Base-by-base conservation (phyloP, 2,888 invertebrate species). In the Eupithecia abbreviata region DNA sequence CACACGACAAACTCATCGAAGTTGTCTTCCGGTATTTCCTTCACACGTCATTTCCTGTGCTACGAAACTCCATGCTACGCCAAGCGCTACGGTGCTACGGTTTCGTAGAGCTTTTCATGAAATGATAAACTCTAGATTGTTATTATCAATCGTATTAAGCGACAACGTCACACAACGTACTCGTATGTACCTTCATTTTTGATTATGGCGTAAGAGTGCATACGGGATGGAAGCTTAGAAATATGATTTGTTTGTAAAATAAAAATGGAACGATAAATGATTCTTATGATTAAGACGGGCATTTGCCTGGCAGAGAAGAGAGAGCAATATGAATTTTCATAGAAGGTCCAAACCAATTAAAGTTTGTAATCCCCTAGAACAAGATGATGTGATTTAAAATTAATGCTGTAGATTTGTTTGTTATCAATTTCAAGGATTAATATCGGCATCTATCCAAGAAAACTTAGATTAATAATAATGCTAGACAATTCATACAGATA, bases 281-380 rank as follows among this genome's bases (percentile, higher is more conserved):
- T n/a, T n/a, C 6, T 9, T 0, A 4, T 30, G 10, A 62, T 12
- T 30, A 62, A 30, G 18, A 5, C 18, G 45, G 45, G 43, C 47
- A 18, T 12, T 18, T 47, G 55, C 55, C 9, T 18, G 30, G 42
- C 42, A 47, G n/a, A 18, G 12, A 12, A 45, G 47, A 49, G 47
- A 49, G 47, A 18, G 30, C 69, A 69, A 13, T 69, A 69, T 18
- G 47, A 68, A 49, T 88, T 62, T 88, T 87, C 86, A 85, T 85
- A 83, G 83, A 86, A 87, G 82, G 88, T 87, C 84, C 86, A 88
- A 92, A 92, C 89, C 91, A 93, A 94, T 93, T 93, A 92, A 93
- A 93, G 86, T 93, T 93, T 89, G 90, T 93, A 94, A 93, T 93
- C 92, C 90, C 83, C 84, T 88, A 85, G 87, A 86, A 89, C 87